Evolutionary conservation across 2,888 invertebrate species (phyloP).

Genomic region (Bugulina stolonifera): DNA sequence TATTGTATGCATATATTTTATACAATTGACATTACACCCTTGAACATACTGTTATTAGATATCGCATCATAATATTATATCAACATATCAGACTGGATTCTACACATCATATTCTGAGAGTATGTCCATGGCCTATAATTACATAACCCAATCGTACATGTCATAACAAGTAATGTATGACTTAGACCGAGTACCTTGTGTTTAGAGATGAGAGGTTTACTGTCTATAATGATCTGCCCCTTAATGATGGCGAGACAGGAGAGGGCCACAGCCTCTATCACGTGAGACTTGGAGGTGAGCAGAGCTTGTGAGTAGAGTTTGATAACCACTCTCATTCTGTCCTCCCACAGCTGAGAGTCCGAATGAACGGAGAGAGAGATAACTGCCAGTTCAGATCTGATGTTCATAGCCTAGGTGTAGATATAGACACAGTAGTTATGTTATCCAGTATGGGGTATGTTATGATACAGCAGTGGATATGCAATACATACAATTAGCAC

Average conservation of each 20-base stretch:
- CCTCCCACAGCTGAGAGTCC: slow-evolving; percentile 19
- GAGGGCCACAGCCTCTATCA: slow-evolving; percentile 82
- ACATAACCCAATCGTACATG: too few relatives aligned
- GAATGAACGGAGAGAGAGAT: neutral
- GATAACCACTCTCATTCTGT: slow-evolving; percentile 25
- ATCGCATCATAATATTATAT: too few relatives aligned
- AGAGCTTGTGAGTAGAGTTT: slow-evolving; percentile 45
- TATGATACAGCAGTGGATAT: too few relatives aligned
- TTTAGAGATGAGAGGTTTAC: slow-evolving; percentile 35
- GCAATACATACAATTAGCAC: too few relatives aligned
- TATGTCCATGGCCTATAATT: too few relatives aligned
- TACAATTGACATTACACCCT: too few relatives aligned
- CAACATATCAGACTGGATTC: too few relatives aligned
- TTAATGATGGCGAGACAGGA: slow-evolving; percentile 84
- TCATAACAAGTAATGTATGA: too few relatives aligned
- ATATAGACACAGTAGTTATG: neutral
- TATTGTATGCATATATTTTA: too few relatives aligned
- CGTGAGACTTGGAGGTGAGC: slow-evolving; percentile 63
- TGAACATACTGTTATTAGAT: too few relatives aligned
- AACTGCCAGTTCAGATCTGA: slow-evolving; percentile 11
- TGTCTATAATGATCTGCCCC: slow-evolving; percentile 56
- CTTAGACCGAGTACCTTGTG: slow-evolving; percentile 35
- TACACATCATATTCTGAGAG: too few relatives aligned
- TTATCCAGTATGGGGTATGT: too few relatives aligned
- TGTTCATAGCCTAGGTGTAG: slow-evolving; percentile 9